These are phyloP conservation scores for Epinephelus moara DNA, from an alignment of 2,113 vertebrate genomes.

Conservation along the genomic window DNA sequence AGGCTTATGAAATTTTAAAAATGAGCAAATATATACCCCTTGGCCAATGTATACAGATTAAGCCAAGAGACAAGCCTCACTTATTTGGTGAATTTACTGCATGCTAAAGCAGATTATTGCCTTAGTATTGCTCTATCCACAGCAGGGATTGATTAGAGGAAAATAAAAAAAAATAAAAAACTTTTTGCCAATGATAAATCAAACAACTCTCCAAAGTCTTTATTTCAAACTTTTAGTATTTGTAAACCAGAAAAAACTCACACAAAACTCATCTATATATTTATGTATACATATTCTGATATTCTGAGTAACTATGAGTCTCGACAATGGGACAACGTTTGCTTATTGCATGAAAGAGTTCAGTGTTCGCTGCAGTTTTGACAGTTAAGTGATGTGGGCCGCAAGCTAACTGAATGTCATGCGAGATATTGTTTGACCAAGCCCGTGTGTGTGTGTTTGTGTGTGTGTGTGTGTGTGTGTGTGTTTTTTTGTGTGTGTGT, in stretches of 20 bases:
- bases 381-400: conserved; percentile 45
- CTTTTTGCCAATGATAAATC: not conserved
- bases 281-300: not conserved
- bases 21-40: conserved; percentile 16
- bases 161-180: not conserved
- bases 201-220: not conserved
- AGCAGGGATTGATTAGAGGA: not conserved
- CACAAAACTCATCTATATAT: conserved; percentile 16
- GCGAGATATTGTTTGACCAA: conserved; percentile 19
- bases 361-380: conserved; percentile 65
- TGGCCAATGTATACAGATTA: conserved; percentile 32
- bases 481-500: too few species aligned
- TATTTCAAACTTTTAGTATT: not conserved
- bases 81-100: not conserved
- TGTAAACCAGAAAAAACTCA: not conserved
- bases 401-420: not conserved
- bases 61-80: not conserved
- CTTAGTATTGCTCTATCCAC: not conserved
- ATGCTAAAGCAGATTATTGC: not conserved
- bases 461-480: not conserved
- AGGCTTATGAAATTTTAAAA: conserved; percentile 57
- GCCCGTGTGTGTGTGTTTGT: not conserved
- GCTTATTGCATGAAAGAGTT: conserved; percentile 61
- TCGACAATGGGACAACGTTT: not conserved
- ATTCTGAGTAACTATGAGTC: not conserved